Base-by-base conservation (phyloP, 64 coral and sea anemone species). In the Pocillopora verrucosa region DNA sequence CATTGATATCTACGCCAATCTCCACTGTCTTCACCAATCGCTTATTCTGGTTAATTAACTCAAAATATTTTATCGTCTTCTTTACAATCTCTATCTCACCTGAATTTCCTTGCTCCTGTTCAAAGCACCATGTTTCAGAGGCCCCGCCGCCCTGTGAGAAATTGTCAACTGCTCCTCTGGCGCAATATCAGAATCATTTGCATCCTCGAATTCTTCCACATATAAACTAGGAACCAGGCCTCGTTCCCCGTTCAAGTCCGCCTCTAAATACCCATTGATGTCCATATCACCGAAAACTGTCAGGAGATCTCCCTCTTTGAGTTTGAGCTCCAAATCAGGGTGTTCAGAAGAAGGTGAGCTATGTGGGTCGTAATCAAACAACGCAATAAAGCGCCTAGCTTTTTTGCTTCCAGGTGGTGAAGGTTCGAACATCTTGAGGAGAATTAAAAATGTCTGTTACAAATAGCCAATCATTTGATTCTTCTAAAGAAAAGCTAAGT, bases 261-360 rank as follows among this genome's bases (percentile, higher is more conserved):
- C 94, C 65, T 96, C 94, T n/a, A 85, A 93, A 34, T 89, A 96
- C 1, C 94, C 94, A 74, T 93, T 93, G 4, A 80, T 80, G 51
- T 96, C 94, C 94, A 96, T 96, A n/a, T 96, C 94, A 15, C 94
- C 91, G 77, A 87, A 79, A 58, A 96, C 84, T 34, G 72, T 96
- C 2, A 96, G 34, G 17, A 90, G 76, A 72, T 96, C 94, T 34
- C 94, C 91, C 61, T 96, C 92, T 79, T 87, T 88, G 56, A 96
- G 72, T 30, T 77, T 90, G 13, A 96, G 94, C 59, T 96, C 94
- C 37, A 90, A 24, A 37, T 93, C 94, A 80, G 94, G 94, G 62
- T 93, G 91, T 16, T 89, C 94, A 30, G 91, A 90, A 2, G 87
- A 78, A 51, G 72, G 92, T 13, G 94, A 91, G 59, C 90, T 93